phyloP scores from a whole-genome alignment of 1,140 invertebrate species.

The Aphidius gifuensis region DNA sequence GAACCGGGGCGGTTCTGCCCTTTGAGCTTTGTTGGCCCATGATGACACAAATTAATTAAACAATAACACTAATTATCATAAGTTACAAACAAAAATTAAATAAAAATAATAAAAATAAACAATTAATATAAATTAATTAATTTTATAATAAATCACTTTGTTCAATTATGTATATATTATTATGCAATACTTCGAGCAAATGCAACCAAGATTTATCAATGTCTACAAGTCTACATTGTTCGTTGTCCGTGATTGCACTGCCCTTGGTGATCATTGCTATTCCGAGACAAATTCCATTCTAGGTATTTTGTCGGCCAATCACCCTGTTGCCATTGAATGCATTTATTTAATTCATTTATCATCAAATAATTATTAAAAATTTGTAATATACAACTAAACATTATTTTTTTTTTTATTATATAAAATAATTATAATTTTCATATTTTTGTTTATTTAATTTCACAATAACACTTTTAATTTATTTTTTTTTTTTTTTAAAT shows the following conservation, averaged over 20 bases:
- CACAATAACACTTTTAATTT: neutral
- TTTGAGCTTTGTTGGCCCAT: constrained; percentile 49
- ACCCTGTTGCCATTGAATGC: constrained; percentile 13
- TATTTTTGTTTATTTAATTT: neutral
- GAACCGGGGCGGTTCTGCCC: constrained; percentile 36
- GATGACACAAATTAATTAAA: constrained; percentile 10
- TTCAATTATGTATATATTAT: neutral
- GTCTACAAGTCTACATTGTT: constrained; percentile 17
- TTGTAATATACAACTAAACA: neutral
- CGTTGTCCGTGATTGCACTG: neutral
- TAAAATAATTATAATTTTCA: too few species aligned
- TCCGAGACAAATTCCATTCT: constrained; percentile 21
- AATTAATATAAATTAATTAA: neutral
- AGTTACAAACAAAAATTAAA: neutral
- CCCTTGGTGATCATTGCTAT: constrained; percentile 20
- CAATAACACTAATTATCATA: neutral
- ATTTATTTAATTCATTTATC: neutral
- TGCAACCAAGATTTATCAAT: constrained; percentile 2
- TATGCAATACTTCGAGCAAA: constrained; percentile 7
- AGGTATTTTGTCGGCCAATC: constrained; percentile 23
- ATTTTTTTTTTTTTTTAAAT: too few species aligned
- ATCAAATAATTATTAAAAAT: neutral
- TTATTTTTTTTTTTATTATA: neutral
- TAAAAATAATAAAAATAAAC: neutral
- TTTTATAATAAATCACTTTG: neutral